phyloP scores from a whole-genome alignment of 2,797 vertebrate species.

The Atherinosoma microstoma region DNA sequence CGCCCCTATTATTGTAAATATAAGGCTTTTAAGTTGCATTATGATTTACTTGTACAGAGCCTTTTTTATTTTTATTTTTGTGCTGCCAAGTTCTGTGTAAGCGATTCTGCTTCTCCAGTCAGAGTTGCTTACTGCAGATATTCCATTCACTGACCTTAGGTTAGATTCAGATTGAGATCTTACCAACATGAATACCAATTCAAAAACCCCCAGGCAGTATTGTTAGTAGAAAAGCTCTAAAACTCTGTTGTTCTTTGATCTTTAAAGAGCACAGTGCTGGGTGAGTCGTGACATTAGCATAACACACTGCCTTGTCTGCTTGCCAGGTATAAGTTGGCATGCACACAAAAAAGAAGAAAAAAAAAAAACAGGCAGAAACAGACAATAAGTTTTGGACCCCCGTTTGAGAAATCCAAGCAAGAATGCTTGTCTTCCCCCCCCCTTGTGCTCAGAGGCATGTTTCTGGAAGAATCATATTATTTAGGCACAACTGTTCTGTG shows the following conservation, averaged over 20 bases:
- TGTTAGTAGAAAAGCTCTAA: constrained; percentile 50
- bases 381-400: constrained; percentile 1
- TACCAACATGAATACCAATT: constrained; percentile 47
- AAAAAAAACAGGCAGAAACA: constrained; percentile 2
- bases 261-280: constrained; percentile 30
- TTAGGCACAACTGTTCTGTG: background rate
- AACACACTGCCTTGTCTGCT: constrained; percentile 36
- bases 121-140: constrained; percentile 37
- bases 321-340: constrained; percentile 29
- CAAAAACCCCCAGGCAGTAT: constrained; percentile 36
- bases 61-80: constrained; percentile 37
- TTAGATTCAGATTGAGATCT: constrained; percentile 39
- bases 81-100: constrained; percentile 8
- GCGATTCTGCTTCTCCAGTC: constrained; percentile 29
- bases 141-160: constrained; percentile 34
- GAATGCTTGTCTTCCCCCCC: background rate
- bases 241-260: constrained; percentile 63
- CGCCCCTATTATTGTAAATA: background rate
- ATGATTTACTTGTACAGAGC: background rate
- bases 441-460: background rate
- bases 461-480: background rate
- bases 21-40: background rate
- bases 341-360: background rate
- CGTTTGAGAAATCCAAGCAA: background rate
- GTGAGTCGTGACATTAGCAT: constrained; percentile 57